Percentiles rank a stretch among this genome's conserved stretches.
Conservation (phyloP, 2,113 vertebrate species). For the Mesocricetus auratus region DNA sequence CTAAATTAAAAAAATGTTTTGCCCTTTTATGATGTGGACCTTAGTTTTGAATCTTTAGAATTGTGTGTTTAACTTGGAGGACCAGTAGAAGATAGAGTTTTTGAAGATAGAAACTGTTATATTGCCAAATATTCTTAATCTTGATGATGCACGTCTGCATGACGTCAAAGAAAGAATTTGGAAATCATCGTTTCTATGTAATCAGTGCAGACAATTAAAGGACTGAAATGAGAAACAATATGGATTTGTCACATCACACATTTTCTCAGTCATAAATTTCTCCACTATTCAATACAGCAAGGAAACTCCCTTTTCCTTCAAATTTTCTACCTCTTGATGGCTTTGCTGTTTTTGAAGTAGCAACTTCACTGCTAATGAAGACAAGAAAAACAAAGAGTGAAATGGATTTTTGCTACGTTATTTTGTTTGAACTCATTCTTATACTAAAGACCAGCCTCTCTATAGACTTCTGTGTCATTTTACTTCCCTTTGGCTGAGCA, state of each 20-base stretch:
- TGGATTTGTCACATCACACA: not conserved
- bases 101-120: not conserved
- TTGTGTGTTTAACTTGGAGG: not conserved
- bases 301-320: not conserved
- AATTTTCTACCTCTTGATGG: not conserved
- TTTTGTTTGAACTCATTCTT: constrained; percentile 1
- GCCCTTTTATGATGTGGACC: not conserved
- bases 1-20: not conserved
- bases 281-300: not conserved
- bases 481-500: not conserved
- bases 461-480: not conserved
- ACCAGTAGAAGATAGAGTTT: not conserved
- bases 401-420: constrained; percentile 13
- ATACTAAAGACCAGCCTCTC: not conserved
- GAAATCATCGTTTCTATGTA: constrained; percentile 21
- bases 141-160: constrained; percentile 7
- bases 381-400: constrained; percentile 2
- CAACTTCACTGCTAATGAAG: not conserved
- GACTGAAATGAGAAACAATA: constrained; percentile 4
- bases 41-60: not conserved
- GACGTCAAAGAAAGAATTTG: constrained; percentile 20
- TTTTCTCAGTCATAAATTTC: constrained; percentile 31
- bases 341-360: constrained; percentile 17
- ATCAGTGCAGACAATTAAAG: not conserved
- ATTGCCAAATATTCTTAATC: not conserved